A percentile compares a stretch with the other conserved stretches of the same genome.
Evolutionary conservation across 1,140 invertebrate species (phyloP).

Genomic region (Megalonaias nervosa): DNA sequence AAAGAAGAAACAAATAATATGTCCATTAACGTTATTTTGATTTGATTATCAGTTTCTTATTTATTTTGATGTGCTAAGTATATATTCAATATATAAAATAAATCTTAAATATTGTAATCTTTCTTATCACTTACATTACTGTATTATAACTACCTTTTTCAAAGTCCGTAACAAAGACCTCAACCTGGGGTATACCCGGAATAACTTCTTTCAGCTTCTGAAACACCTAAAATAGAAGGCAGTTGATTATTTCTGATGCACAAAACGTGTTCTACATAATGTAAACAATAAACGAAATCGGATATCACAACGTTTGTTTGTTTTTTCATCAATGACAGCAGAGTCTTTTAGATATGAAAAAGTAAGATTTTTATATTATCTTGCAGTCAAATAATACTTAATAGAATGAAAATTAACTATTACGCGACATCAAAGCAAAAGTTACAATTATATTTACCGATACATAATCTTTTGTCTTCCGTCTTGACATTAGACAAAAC

Average conservation of each 20-base stretch:
- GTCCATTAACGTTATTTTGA: not conserved
- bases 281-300: too few relatives aligned
- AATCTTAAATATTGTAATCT: not conserved
- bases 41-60: too few relatives aligned
- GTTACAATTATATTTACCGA: not conserved
- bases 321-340: too few relatives aligned
- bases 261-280: too few relatives aligned
- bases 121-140: too few relatives aligned
- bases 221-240: not conserved
- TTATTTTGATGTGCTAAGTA: not conserved
- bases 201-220: too few relatives aligned
- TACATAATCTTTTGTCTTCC: conserved; percentile 20
- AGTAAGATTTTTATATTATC: not conserved
- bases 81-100: not conserved
- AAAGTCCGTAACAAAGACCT: not conserved
- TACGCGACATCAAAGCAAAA: not conserved
- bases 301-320: too few relatives aligned
- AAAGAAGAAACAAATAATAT: too few relatives aligned
- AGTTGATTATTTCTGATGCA: not conserved
- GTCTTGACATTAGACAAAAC: conserved; percentile 22
- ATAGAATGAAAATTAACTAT: not conserved
- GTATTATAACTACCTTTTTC: not conserved
- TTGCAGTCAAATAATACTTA: not conserved
- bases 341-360: not conserved
- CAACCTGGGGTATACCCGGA: not conserved